Base-by-base conservation (phyloP, 37 sponge, comb jelly and placozoan species). In the Axinella damicornis region DNA sequence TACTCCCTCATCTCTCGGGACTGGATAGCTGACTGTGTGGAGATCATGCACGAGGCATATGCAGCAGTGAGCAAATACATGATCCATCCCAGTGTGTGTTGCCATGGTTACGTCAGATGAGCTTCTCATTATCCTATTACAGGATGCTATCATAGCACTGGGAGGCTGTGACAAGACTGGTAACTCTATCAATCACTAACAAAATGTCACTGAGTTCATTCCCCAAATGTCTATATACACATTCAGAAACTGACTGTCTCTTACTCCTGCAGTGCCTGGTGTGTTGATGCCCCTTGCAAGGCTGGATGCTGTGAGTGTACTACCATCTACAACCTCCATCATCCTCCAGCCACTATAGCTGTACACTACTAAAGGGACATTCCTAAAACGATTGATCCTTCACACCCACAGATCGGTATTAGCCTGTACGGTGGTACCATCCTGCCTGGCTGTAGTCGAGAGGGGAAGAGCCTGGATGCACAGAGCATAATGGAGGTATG, bases 141-240 rank as follows among this genome's bases (percentile, higher is more conserved):
- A 91, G 92, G 92, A 91, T 83, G 88, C 88, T 22, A 40, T 91
- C 20, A 70, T 91, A 24, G 58, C 79, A 70, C 79, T 91, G 11
- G 92, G 92, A 57, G 92, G 88, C 22, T 91, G 92, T 77, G 92
- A 91, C 33, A 91, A 91, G 33, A 91, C 92, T 81, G 88, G 84
- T 22, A 58, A 33, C 5, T 0, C 1, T n/a, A 5, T 22, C 1
- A 56, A 18, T 54, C 40, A 13, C 54, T 56, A 54, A 20, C 4
- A 4, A 34, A 4, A 5, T 70, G 35, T 70, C 35, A 70, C 35
- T 17, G 13, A 6, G 6, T n/a, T n/a, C n/a, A n/a, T n/a, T n/a
- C n/a, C n/a, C n/a, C n/a, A n/a, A n/a, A n/a, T n/a, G n/a, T n/a
- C n/a, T n/a, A n/a, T n/a, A n/a, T n/a, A n/a, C n/a, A n/a, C n/a